Percentiles rank a stretch among this genome's conserved stretches.
Evolutionary conservation across 1,140 invertebrate species (phyloP).

Genomic region (Leucophenga varia): DNA sequence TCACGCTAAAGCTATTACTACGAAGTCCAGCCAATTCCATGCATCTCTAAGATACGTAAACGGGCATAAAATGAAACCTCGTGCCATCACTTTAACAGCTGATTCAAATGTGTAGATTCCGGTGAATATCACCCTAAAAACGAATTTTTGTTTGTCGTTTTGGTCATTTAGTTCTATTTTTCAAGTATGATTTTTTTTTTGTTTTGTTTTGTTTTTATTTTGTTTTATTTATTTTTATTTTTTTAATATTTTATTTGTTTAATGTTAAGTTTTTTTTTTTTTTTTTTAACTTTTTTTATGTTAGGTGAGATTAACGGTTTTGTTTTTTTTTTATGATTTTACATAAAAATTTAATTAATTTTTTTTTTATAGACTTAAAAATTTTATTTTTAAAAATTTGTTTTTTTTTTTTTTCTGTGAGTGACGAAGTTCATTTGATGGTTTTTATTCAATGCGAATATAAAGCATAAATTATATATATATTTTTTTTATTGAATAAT

Average conservation of each 20-base stretch:
- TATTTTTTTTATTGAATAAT: too few relatives aligned
- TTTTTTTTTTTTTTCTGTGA: too few relatives aligned
- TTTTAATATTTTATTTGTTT: slow-evolving; percentile 1
- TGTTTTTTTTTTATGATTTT: too few relatives aligned
- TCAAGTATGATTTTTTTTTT: slow-evolving; percentile 18
- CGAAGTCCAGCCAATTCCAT: slow-evolving; percentile 99
- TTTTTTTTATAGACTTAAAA: too few relatives aligned
- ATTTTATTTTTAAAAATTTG: too few relatives aligned
- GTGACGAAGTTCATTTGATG: too few relatives aligned
- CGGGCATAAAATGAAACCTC: slow-evolving; percentile 97
- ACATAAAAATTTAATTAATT: too few relatives aligned
- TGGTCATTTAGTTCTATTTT: slow-evolving; percentile 11
- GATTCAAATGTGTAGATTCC: slow-evolving; percentile 99
- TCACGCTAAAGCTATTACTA: slow-evolving; percentile 99
- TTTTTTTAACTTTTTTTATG: too few relatives aligned
- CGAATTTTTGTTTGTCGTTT: slow-evolving; percentile 55
- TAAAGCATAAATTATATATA: too few relatives aligned
- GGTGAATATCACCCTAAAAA: slow-evolving; percentile 95
- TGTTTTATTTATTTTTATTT: not conserved
- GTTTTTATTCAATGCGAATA: too few relatives aligned
- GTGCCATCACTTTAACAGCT: slow-evolving; percentile 96
- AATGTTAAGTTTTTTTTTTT: too few relatives aligned
- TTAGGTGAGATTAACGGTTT: too few relatives aligned
- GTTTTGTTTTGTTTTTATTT: slow-evolving; percentile 13
- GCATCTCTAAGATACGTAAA: slow-evolving; percentile 99